phyloP scores from a whole-genome alignment of 2,797 vertebrate genomes.

The Chrysocyon brachyurus region DNA sequence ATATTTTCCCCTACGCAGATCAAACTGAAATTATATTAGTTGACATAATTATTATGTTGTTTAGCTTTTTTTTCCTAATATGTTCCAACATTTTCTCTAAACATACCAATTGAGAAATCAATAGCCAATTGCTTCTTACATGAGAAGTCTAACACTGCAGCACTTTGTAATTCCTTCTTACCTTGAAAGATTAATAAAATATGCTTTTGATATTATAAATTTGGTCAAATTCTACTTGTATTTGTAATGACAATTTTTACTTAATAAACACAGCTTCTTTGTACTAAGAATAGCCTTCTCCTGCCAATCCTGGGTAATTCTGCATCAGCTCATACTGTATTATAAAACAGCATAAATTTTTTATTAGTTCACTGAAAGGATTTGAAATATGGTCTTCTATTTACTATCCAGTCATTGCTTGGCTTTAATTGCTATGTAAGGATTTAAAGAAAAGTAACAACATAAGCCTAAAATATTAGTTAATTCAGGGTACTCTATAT shows the following conservation, averaged over 20 bases:
- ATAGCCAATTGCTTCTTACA: conserved; percentile 67
- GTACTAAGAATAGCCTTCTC: conserved; percentile 87
- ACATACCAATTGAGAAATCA: conserved; percentile 57
- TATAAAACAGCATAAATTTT: conserved; percentile 89
- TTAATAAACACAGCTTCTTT: conserved; percentile 87
- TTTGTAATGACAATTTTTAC: conserved; percentile 86
- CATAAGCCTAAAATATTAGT: conserved; percentile 83
- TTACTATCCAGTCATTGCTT: conserved; percentile 85
- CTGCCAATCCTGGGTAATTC: conserved; percentile 83
- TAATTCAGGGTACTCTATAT: conserved; percentile 76
- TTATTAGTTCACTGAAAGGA: conserved; percentile 88
- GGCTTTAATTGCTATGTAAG: conserved; percentile 87
- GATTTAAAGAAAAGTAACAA: conserved; percentile 84
- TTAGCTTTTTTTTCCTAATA: conserved; percentile 29
- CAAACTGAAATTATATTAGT: conserved; percentile 59
- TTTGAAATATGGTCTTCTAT: conserved; percentile 87
- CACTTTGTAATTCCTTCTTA: conserved; percentile 62
- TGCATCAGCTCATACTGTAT: conserved; percentile 86
- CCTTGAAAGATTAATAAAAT: conserved; percentile 77
- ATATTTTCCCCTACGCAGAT: background rate
- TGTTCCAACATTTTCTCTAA: conserved; percentile 55
- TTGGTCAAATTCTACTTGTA: conserved; percentile 82
- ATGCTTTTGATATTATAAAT: conserved; percentile 76
- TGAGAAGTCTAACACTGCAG: conserved; percentile 15
- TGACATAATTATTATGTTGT: conserved; percentile 14